Evolutionary conservation across 2,113 vertebrate genomes (phyloP), one percentile per base, ranked within the genome.

Genomic region (Nesospiza acunhae): DNA sequence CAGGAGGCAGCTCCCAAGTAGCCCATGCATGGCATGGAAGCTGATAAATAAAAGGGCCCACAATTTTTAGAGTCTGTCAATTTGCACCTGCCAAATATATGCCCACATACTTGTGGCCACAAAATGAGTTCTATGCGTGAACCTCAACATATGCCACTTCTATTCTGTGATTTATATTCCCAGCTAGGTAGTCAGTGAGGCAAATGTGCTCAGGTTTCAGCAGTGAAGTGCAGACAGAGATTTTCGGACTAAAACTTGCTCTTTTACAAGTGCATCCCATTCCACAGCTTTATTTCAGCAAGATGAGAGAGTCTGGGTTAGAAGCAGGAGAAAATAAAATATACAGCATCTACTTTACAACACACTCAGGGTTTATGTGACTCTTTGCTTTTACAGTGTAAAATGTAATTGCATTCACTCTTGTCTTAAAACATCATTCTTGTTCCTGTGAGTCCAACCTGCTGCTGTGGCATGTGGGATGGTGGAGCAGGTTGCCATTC

Each of bases 291-390:
- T 78, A 88, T 86, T 94, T 93, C 67, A 77, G 56, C 56, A 56
- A 90, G 76, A 47, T 47, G 75, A 89, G 85, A 82, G 70, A 52
- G 20, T 60, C 30, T n/a, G 44, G 27, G 26, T 92, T 77, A 78
- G 64, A 66, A 86, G 56, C 21, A 90, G n/a, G 24, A 89, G 58
- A 84, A 88, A 90, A 94, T 67, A 90, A 88, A 96, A 90, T 68
- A n/a, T 24, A 30, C 10, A 79, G n/a, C n/a, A 66, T 28, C 35
- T 64, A 81, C 49, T 94, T 94, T 74, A 87, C 78, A 93, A 68
- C 17, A 7, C 20, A 62, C 16, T 86, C 21, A 53, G 15, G 0
- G 0, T 77, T 93, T 92, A 86, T 52, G 73, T 64, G n/a, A 68
- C 14, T 76, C 33, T 76, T 9, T 81, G 28, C 10, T 94, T 95